Evolutionary conservation across 1,140 invertebrate species (phyloP).

Genomic region (Potamilus streckersoni): DNA sequence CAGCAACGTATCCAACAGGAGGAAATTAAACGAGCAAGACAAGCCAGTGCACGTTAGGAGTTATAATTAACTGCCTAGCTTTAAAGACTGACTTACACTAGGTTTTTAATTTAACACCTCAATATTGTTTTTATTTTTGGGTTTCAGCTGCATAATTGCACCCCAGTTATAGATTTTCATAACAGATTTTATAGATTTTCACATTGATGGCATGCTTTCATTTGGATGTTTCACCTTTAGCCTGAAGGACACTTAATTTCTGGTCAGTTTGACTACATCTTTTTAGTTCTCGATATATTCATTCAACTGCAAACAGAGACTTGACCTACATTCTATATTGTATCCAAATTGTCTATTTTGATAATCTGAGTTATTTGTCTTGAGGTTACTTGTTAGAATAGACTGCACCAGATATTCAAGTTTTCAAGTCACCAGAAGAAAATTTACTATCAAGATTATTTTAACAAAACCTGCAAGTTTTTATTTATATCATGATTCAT

Average conservation of each 20-base stretch:
- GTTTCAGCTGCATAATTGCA: slow-evolving; percentile 7
- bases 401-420: too few species aligned
- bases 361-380: too few species aligned
- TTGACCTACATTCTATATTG: too few species aligned
- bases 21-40: slow-evolving; percentile 86
- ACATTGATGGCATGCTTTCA: slow-evolving; percentile 3
- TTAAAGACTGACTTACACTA: slow-evolving; percentile 31
- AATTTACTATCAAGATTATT: too few species aligned
- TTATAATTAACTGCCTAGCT: slow-evolving; percentile 24
- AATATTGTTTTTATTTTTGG: slow-evolving; percentile 20
- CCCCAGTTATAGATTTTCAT: slow-evolving; percentile 11
- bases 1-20: slow-evolving; percentile 95
- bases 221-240: slow-evolving; percentile 14
- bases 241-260: neutral
- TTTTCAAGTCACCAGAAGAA: too few species aligned
- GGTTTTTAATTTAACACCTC: slow-evolving; percentile 29
- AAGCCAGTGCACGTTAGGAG: slow-evolving; percentile 56
- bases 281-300: too few species aligned
- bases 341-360: too few species aligned
- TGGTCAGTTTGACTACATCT: too few species aligned
- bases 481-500: too few species aligned
- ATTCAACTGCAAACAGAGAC: too few species aligned
- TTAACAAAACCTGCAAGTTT: too few species aligned
- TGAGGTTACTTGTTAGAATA: too few species aligned
- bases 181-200: slow-evolving; percentile 22